These are phyloP conservation scores for Heliconius sara DNA, from an alignment of 2,888 invertebrate genomes.

Conservation along the genomic window DNA sequence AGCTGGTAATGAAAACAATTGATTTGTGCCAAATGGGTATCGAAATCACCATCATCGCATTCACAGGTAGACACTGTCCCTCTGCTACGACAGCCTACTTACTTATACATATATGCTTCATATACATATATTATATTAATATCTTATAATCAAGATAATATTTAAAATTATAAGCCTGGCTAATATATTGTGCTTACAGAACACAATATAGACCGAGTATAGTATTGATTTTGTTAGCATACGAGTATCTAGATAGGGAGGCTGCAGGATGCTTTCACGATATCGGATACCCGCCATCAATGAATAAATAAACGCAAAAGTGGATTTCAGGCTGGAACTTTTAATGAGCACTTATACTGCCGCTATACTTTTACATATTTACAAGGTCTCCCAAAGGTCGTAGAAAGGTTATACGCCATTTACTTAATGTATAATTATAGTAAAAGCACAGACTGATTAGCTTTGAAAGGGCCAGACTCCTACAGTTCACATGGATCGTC, in stretches of 20 bases:
- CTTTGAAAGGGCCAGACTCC: background rate
- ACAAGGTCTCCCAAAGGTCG: background rate
- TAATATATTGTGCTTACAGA: conserved; percentile 6
- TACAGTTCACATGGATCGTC: background rate
- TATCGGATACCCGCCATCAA: background rate
- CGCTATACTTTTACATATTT: background rate
- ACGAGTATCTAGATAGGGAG: background rate
- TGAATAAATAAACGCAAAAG: conserved; percentile 22
- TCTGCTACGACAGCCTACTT: background rate
- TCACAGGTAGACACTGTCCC: too few species aligned
- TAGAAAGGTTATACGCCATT: background rate
- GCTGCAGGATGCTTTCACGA: conserved; percentile 15
- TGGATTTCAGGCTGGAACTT: conserved; percentile 1
- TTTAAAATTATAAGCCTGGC: background rate
- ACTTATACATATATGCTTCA: background rate
- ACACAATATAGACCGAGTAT: background rate
- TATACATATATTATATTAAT: background rate
- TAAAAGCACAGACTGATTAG: conserved; percentile 13
- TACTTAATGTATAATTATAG: background rate
- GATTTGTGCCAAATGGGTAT: background rate
- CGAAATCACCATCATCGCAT: too few species aligned
- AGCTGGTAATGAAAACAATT: background rate
- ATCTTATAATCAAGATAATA: background rate
- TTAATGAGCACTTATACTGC: background rate
- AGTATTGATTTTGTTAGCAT: conserved; percentile 18